Evolutionary conservation across 2,888 invertebrate genomes (phyloP).

Genomic region (Athalia cordata): DNA sequence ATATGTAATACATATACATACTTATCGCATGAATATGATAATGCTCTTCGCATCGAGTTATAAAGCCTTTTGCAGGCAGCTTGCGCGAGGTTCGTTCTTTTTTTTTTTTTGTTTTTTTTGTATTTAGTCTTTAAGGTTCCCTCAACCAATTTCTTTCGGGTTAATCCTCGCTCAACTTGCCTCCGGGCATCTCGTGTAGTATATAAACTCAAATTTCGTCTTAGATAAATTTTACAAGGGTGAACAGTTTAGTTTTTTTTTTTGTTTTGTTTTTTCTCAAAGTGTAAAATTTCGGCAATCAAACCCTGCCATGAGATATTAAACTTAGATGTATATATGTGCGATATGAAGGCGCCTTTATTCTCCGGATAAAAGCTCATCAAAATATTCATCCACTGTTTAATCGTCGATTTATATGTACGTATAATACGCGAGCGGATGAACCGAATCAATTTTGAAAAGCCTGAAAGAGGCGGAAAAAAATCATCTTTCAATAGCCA

Average conservation of each 20-base stretch:
- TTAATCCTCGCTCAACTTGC: constrained; percentile 15
- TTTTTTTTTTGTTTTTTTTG: too few relatives aligned
- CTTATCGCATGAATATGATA: constrained; percentile 17
- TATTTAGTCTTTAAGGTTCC: constrained; percentile 32
- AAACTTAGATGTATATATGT: too few relatives aligned
- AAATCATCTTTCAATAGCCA: neutral
- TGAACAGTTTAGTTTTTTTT: too few relatives aligned
- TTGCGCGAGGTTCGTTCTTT: neutral
- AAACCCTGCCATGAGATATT: too few relatives aligned
- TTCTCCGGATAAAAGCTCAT: too few relatives aligned
- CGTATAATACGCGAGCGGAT: neutral
- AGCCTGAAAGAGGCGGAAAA: neutral
- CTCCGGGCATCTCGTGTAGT: neutral
- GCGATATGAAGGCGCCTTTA: too few relatives aligned
- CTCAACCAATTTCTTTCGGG: constrained; percentile 4
- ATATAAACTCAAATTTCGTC: constrained; percentile 19
- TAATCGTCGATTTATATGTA: too few relatives aligned
- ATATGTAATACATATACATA: too few relatives aligned
- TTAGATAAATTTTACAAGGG: neutral
- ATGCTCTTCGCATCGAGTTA: neutral
- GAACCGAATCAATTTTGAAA: neutral
- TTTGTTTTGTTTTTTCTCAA: too few relatives aligned
- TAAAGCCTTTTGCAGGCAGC: neutral
- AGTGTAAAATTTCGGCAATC: too few relatives aligned
- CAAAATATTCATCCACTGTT: too few relatives aligned